Base-by-base conservation (phyloP, 2,797 vertebrate genomes). In the Tokudaia tokunoshimensis region DNA sequence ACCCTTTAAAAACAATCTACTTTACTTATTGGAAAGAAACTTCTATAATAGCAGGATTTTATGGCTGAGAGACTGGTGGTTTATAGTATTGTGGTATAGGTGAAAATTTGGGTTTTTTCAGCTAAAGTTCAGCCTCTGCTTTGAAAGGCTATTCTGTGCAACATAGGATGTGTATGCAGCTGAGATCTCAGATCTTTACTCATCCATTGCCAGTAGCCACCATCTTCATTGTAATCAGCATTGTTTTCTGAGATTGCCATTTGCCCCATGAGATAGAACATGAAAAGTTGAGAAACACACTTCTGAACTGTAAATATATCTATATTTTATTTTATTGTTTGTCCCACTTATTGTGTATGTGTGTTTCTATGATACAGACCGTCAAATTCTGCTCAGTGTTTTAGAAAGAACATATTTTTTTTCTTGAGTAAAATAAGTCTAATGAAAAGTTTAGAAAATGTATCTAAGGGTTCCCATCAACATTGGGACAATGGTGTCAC, bases 341-440 rank as follows among this genome's bases (percentile, higher is more conserved):
- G 17, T 11, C 0, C 3, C 34, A 84, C 24, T 95, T 89, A 74
- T 78, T 67, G 61, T 63, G 9, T 65, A 1, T 19, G 2, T 61
- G 61, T 80, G 12, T 89, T 93, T 91, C 26, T 93, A 20, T 87
- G 41, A 61, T 52, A 37, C 7, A n/a, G 3, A 26, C 3, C 37
- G 59, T 87, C 63, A 89, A 37, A 17, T 83, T 94, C 76, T 57
- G n/a, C 10, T 12, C 9, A 22, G 22, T 67, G 91, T 96, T 96
- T 92, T 3, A 6, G 29, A 44, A 74, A 88, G 76, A 90, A 94
- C 10, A 70, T 22, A 50, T 67, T 78, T 96, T 84, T 76, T 96
- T 34, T 59, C 70, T 70, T 89, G n/a, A n/a, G 12, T 81, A 75
- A 55, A 94, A 63, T 74, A 84, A 78, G 52, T 65, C 61, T 50